phyloP scores from a whole-genome alignment of 2,888 invertebrate genomes.

The Macrosoma leucophasiata region DNA sequence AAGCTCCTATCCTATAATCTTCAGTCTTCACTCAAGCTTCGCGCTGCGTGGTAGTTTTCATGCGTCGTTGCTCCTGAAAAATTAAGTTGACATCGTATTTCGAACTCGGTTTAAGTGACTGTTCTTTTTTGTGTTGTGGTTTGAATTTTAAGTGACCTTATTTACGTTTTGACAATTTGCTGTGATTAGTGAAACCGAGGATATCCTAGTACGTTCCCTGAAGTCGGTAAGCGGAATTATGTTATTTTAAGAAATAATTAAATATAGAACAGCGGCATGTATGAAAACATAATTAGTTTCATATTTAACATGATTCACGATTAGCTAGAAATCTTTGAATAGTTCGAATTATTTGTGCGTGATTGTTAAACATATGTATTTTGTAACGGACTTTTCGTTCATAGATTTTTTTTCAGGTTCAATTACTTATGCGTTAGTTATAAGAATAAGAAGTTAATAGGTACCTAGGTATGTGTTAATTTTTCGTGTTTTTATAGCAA shows the following conservation, averaged over 20 bases:
- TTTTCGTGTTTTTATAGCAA: too few species aligned
- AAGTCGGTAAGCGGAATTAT: slow-evolving; percentile 62
- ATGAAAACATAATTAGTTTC: slow-evolving; percentile 67
- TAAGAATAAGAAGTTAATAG: too few species aligned
- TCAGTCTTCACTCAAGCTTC: slow-evolving; percentile 60
- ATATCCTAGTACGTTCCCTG: slow-evolving; percentile 44
- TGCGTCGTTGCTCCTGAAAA: slow-evolving; percentile 28
- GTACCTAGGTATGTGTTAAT: too few species aligned
- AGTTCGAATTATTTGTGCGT: slow-evolving; percentile 6
- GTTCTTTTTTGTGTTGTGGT: slow-evolving; percentile 37
- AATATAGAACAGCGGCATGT: slow-evolving; percentile 64
- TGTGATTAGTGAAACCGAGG: slow-evolving; percentile 27
- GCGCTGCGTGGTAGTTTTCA: slow-evolving; percentile 36
- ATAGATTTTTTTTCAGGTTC: too few species aligned
- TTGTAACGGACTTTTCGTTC: neutral
- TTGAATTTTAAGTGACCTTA: slow-evolving; percentile 28
- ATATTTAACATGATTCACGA: slow-evolving; percentile 49
- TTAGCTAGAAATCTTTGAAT: slow-evolving; percentile 39
- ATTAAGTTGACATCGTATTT: slow-evolving; percentile 38
- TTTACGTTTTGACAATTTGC: slow-evolving; percentile 31
- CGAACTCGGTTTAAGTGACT: slow-evolving; percentile 44
- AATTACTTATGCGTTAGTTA: too few species aligned
- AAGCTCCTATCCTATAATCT: slow-evolving; percentile 48
- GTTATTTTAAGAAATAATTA: slow-evolving; percentile 71
- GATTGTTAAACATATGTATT: too few species aligned